Evolutionary conservation across 2,888 invertebrate species (phyloP), one percentile per base, ranked within the genome.

Genomic region (Tenthredo amoena): DNA sequence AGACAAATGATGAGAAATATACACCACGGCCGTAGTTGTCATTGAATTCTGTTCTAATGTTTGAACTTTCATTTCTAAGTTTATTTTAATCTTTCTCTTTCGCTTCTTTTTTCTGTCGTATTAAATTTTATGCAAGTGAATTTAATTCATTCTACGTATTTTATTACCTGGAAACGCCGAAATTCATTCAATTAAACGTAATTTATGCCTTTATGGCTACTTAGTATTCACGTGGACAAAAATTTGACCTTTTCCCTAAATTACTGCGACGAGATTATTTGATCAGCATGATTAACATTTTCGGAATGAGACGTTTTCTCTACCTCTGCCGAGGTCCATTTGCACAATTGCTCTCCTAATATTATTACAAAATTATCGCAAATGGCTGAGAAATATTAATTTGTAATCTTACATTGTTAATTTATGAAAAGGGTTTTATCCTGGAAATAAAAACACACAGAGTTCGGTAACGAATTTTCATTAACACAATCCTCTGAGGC

Each of bases 171-270:
- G 71, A 31, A 71, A 71, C 37, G 15, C 18, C 37, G 37, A 71
- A 71, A 68, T 37, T 15, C 34, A 71, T 71, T 5, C 18, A 71
- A 71, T 71, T 71, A 71, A 18, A 71, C 71, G n/a, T 37, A 71
- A 71, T 71, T 71, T 37, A 71, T 37, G 71, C 71, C n/a, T 37
- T 37, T 37, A 31, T 37, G 71, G 71, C 34, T n/a, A 37, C 71
- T 18, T 71, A 7, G 71, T 71, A 71, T 37, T 12, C 40, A 74
- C 21, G 40, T 43, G 72, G n/a, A 21, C 0, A 43, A 37, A 71
- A 74, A 74, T 74, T n/a, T 18, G 26, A 40, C 72, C 40, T 43
- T 74, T 74, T 43, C n/a, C n/a, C 10, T 10, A 40, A 43, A 40
- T 12, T 40, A 68, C 72, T 74, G 0, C 4, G 4, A 21, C 40